Percentiles rank a stretch among this genome's conserved stretches.
These are phyloP conservation scores for Zonitis immaculata DNA, from an alignment of 2,888 invertebrate genomes.

Conservation along the genomic window DNA sequence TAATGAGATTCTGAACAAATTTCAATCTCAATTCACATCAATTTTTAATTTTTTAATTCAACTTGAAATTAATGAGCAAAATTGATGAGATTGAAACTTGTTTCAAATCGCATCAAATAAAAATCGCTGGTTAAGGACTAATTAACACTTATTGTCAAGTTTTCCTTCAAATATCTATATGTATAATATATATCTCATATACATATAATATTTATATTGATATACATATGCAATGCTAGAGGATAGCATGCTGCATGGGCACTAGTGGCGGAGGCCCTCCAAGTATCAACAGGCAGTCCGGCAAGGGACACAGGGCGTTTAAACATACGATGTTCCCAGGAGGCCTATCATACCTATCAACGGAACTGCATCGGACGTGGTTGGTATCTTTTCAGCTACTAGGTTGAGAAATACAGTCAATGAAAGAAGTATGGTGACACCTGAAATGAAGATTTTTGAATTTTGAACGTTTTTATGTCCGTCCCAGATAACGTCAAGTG, in stretches of 20 bases:
- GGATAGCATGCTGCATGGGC: constrained; percentile 29
- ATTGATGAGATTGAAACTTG: no score
- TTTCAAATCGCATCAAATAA: no score
- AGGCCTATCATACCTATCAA: constrained; percentile 64
- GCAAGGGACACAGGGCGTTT: constrained; percentile 46
- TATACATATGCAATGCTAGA: constrained; percentile 9
- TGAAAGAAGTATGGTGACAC: constrained; percentile 94
- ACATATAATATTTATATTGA: neutral
- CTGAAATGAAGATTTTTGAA: constrained; percentile 60
- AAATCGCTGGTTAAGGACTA: neutral
- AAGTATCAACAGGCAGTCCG: constrained; percentile 52
- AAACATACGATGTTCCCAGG: constrained; percentile 49
- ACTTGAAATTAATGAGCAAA: no score
- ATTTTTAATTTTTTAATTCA: no score
- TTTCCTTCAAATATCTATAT: no score
- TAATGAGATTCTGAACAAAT: no score
- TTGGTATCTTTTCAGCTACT: constrained; percentile 95
- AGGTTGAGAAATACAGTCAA: constrained; percentile 97
- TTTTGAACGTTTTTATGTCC: constrained; percentile 42
- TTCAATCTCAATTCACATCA: no score
- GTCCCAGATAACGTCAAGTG: constrained; percentile 26
- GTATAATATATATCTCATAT: neutral
- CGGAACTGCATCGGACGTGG: constrained; percentile 77
- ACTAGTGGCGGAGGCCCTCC: constrained; percentile 42
- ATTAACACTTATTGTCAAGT: no score